Evolutionary conservation across 1,140 invertebrate genomes (phyloP).

Genomic region (Lethrus apterus): DNA sequence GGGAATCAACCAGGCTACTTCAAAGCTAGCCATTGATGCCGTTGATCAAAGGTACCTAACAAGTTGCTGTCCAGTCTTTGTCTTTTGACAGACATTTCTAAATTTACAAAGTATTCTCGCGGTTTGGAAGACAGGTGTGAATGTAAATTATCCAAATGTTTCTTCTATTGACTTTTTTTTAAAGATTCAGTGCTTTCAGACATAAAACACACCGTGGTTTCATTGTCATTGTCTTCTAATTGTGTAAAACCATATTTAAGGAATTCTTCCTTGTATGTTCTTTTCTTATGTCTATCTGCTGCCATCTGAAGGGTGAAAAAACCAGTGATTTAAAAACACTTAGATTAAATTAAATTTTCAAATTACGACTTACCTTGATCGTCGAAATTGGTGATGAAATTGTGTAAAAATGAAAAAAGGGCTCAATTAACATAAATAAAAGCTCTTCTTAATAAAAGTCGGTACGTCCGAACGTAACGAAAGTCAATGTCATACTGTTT

Average conservation of each 20-base stretch:
- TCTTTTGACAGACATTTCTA: slow-evolving; percentile 23
- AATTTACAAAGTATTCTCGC: slow-evolving; percentile 24
- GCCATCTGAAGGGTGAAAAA: slow-evolving; percentile 25
- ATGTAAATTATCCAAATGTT: slow-evolving; percentile 23
- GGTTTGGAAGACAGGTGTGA: slow-evolving; percentile 22
- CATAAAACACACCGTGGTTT: slow-evolving; percentile 27
- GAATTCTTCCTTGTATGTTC: too few species aligned
- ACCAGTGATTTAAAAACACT: slow-evolving; percentile 21
- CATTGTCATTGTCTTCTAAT: slow-evolving; percentile 22
- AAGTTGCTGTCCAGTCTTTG: slow-evolving; percentile 24
- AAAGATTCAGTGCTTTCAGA: slow-evolving; percentile 26
- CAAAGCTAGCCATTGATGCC: too few species aligned
- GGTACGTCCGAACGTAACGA: too few species aligned
- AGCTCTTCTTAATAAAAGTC: too few species aligned
- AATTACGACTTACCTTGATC: slow-evolving; percentile 24
- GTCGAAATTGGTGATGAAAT: too few species aligned
- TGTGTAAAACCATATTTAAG: slow-evolving; percentile 26
- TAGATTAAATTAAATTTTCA: slow-evolving; percentile 25
- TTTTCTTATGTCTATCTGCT: slow-evolving; percentile 25
- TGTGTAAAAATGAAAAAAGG: too few species aligned
- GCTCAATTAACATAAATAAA: too few species aligned
- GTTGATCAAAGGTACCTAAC: slow-evolving; percentile 24
- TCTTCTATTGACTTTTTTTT: slow-evolving; percentile 27
- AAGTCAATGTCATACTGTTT: too few species aligned
- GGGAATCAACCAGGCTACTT: slow-evolving; percentile 25